A percentile compares a stretch with the other conserved stretches of the same genome.
Evolutionary conservation across 2,888 invertebrate species (phyloP).

Genomic region (Coronaproctus castanopsis): DNA sequence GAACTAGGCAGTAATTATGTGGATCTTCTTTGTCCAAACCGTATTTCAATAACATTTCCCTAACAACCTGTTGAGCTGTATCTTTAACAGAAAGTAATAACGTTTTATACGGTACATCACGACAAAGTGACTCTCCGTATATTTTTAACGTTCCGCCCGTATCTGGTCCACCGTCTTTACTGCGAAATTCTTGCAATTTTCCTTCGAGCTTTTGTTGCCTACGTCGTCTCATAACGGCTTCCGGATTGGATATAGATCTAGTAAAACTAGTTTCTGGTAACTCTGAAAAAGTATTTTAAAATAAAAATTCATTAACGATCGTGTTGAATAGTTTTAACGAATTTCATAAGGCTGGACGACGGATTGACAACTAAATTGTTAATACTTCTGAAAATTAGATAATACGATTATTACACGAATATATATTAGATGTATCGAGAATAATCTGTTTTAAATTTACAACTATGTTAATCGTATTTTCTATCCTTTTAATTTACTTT

Average conservation of each 20-base stretch:
- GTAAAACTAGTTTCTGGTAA: conserved; percentile 96
- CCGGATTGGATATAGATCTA: conserved; percentile 96
- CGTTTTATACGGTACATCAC: conserved; percentile 96
- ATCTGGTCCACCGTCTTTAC: conserved; percentile 86
- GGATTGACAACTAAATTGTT: too few species aligned
- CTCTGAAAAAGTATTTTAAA: conserved; percentile 41
- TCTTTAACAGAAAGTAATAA: conserved; percentile 81
- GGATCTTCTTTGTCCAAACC: conserved; percentile 79
- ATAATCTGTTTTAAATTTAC: too few species aligned
- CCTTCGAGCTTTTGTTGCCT: conserved; percentile 91
- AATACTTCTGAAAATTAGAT: too few species aligned
- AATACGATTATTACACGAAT: too few species aligned
- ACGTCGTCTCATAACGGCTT: conserved; percentile 93
- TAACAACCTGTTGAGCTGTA: conserved; percentile 74
- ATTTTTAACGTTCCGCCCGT: conserved; percentile 81
- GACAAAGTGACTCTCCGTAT: conserved; percentile 87
- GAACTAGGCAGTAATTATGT: conserved; percentile 78
- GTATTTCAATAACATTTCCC: conserved; percentile 94
- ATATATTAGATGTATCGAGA: too few species aligned
- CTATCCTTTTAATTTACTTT: too few species aligned
- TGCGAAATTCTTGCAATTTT: conserved; percentile 86
- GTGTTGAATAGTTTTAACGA: too few species aligned
- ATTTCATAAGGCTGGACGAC: too few species aligned
- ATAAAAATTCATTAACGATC: conserved; percentile 10
- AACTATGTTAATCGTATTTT: too few species aligned